Evolutionary conservation across 2,797 vertebrate genomes (phyloP).

Genomic region (Ptychadena robeensis): DNA sequence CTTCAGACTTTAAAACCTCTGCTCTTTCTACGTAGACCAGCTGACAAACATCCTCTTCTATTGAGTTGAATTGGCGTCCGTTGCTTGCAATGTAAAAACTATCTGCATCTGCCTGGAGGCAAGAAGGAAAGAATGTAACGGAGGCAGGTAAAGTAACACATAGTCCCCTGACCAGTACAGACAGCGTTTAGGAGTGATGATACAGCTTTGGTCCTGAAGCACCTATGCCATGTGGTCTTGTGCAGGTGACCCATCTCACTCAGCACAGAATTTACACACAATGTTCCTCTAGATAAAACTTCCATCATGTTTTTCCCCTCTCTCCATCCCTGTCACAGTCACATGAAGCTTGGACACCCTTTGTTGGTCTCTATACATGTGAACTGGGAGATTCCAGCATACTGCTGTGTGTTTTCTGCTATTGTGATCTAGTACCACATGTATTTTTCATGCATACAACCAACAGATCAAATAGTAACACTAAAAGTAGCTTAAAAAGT

Average conservation of each 20-base stretch:
- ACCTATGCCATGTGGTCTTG: slow-evolving; percentile 7
- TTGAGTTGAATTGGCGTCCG: slow-evolving; percentile 94
- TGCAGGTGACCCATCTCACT: slow-evolving; percentile 5
- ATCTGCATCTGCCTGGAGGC: slow-evolving; percentile 87
- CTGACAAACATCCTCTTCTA: slow-evolving; percentile 96
- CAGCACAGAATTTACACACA: slow-evolving; percentile 34
- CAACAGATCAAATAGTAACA: neutral
- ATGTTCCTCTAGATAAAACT: slow-evolving; percentile 49
- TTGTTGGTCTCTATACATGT: slow-evolving; percentile 8
- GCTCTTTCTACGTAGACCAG: slow-evolving; percentile 94
- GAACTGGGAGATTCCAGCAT: slow-evolving; percentile 1
- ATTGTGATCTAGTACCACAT: neutral
- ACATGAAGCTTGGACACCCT: slow-evolving; percentile 11
- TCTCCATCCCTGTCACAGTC: slow-evolving; percentile 24
- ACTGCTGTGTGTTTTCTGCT: neutral
- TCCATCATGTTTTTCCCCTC: slow-evolving; percentile 25
- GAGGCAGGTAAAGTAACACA: neutral
- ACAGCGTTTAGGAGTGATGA: neutral
- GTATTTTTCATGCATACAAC: neutral
- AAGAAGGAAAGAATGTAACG: neutral
- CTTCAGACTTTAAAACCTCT: slow-evolving; percentile 93
- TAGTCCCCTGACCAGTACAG: neutral
- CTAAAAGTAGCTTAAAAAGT: too few species aligned
- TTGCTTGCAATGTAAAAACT: slow-evolving; percentile 94
- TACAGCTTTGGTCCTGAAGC: neutral